Conservation (phyloP, 2,888 invertebrate species). For the Elgonia sp. region DNA sequence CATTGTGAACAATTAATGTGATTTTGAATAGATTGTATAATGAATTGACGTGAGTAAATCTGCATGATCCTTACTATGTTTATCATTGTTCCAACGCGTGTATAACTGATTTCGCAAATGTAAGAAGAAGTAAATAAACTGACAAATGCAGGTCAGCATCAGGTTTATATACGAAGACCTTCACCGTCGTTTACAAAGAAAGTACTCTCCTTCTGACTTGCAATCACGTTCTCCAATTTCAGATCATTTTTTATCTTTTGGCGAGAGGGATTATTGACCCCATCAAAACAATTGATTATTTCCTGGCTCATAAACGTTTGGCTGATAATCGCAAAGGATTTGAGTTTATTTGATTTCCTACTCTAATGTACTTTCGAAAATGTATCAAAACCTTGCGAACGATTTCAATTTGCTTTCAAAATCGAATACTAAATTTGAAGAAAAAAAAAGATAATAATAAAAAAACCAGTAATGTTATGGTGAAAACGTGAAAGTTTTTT, state of each 20-base stretch:
- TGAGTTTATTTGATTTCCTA: slow-evolving; percentile 9
- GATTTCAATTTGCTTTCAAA: slow-evolving; percentile 2
- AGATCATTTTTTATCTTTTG: slow-evolving; percentile 78
- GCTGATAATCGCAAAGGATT: slow-evolving; percentile 52
- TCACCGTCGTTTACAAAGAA: slow-evolving; percentile 85
- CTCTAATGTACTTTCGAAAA: slow-evolving; percentile 1
- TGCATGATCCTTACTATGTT: slow-evolving; percentile 57
- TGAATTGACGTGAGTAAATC: background rate
- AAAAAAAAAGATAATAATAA: too few species aligned
- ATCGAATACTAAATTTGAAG: background rate
- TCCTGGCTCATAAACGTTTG: slow-evolving; percentile 56
- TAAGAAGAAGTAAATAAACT: slow-evolving; percentile 79
- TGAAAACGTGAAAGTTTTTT: too few species aligned
- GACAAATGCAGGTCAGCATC: slow-evolving; percentile 83
- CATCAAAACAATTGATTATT: slow-evolving; percentile 61
- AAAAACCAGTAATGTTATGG: too few species aligned
- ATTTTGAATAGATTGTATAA: slow-evolving; percentile 3
- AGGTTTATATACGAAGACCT: slow-evolving; percentile 86
- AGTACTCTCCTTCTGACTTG: slow-evolving; percentile 84
- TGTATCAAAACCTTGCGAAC: background rate
- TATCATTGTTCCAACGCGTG: slow-evolving; percentile 49
- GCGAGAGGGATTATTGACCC: slow-evolving; percentile 65
- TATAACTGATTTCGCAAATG: slow-evolving; percentile 68
- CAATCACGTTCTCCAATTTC: slow-evolving; percentile 82
- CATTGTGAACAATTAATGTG: slow-evolving; percentile 1